Evolutionary conservation across 2,888 invertebrate genomes (phyloP).

Genomic region (Pocota personata): DNA sequence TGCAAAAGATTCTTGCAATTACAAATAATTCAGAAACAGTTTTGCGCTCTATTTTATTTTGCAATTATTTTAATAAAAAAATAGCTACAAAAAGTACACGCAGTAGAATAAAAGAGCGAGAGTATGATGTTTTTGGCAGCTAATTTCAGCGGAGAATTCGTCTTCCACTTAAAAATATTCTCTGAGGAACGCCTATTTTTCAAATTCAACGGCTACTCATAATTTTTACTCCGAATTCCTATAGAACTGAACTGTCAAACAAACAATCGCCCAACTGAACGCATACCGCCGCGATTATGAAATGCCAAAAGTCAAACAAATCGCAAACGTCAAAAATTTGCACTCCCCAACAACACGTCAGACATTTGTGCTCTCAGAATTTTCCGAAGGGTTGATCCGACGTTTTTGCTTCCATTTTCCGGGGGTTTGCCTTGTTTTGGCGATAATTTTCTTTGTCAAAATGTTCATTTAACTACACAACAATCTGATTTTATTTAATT

Average conservation of each 20-base stretch:
- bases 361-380: conserved; percentile 66
- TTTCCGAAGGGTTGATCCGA: conserved; percentile 65
- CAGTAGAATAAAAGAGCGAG: no score
- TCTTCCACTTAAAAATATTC: no score
- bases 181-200: neutral
- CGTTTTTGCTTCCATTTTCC: conserved; percentile 63
- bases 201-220: neutral
- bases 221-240: conserved; percentile 16
- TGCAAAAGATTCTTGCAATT: no score
- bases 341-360: conserved; percentile 71
- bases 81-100: no score
- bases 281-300: neutral
- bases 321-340: conserved; percentile 47
- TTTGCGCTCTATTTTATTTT: no score
- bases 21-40: no score
- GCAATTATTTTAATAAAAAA: no score
- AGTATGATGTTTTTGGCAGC: no score
- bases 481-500: conserved; percentile 44
- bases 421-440: conserved; percentile 64
- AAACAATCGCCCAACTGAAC: conserved; percentile 20
- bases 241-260: neutral
- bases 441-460: conserved; percentile 58
- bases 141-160: no score
- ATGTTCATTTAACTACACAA: conserved; percentile 58
- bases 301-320: conserved; percentile 24